These are phyloP conservation scores for Pomatostomus ruficeps DNA, from an alignment of 2,113 vertebrate species.

Conservation along the genomic window DNA sequence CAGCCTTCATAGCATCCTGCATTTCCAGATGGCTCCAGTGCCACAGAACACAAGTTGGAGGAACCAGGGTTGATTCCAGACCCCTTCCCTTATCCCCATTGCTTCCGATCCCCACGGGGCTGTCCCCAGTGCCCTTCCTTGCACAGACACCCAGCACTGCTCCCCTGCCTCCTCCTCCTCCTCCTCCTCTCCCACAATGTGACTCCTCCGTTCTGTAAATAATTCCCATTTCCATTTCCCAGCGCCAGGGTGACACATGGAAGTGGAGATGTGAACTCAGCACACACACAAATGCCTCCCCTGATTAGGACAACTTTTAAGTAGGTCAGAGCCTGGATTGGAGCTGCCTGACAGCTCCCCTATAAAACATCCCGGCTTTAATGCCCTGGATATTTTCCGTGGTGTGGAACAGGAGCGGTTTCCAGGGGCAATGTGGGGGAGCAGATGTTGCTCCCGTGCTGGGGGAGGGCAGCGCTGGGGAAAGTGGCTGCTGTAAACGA, in stretches of 20 bases:
- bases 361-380: constrained; percentile 35
- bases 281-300: constrained; percentile 15
- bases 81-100: not conserved
- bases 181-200: not conserved
- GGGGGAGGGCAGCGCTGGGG: not conserved
- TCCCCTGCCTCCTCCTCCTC: not conserved
- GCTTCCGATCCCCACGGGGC: not conserved
- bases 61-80: not conserved
- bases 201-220: not conserved
- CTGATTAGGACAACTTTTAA: constrained; percentile 58
- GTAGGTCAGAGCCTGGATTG: constrained; percentile 47
- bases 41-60: fast-evolving
- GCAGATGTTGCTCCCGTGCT: constrained; percentile 23
- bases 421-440: constrained; percentile 17
- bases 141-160: not conserved
- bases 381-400: constrained; percentile 28
- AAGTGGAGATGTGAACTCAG: constrained; percentile 26
- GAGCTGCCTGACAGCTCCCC: constrained; percentile 41
- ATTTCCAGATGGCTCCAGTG: not conserved
- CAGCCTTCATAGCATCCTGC: fast-evolving
- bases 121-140: not conserved
- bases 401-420: constrained; percentile 12
- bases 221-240: not conserved
- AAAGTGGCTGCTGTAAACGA: constrained; percentile 39
- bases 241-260: not conserved